phyloP scores from a whole-genome alignment of 2,797 vertebrate species.

The Spinus olivaceus region DNA sequence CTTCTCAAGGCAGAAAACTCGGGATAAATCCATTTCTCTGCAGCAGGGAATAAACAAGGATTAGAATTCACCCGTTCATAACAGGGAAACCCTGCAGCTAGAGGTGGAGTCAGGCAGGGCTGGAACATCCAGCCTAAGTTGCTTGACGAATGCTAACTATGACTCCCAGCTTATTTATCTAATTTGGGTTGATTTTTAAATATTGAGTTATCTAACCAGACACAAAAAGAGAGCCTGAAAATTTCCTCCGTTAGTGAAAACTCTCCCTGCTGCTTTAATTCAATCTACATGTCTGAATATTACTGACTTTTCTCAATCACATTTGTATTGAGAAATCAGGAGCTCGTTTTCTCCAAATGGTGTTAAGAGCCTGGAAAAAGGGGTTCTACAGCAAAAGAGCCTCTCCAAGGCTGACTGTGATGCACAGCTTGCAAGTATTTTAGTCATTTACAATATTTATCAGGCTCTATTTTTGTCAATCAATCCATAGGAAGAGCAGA shows the following conservation, averaged over 20 bases:
- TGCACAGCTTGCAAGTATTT: not conserved
- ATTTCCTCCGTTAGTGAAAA: not conserved
- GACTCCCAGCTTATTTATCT: constrained; percentile 50
- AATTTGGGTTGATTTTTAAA: constrained; percentile 45
- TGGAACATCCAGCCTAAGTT: constrained; percentile 20
- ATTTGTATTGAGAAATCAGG: constrained; percentile 3
- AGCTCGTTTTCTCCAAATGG: not conserved
- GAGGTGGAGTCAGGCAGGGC: constrained; percentile 17
- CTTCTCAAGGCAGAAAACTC: not conserved
- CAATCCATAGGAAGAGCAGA: not conserved
- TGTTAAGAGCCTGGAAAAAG: not conserved
- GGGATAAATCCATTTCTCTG: not conserved
- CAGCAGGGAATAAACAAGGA: constrained; percentile 30
- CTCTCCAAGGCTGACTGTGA: not conserved
- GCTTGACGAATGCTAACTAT: constrained; percentile 41
- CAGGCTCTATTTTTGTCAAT: not conserved
- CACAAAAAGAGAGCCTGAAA: not conserved
- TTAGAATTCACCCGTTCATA: constrained; percentile 35
- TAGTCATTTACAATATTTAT: not conserved
- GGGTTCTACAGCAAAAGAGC: not conserved
- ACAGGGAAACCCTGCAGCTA: constrained; percentile 44
- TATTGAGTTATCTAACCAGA: constrained; percentile 32
- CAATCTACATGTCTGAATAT: not conserved
- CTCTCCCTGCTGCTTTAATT: not conserved
- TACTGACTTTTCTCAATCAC: not conserved